Base-by-base conservation (phyloP, 2,888 invertebrate genomes). In the Atrina japonica region DNA sequence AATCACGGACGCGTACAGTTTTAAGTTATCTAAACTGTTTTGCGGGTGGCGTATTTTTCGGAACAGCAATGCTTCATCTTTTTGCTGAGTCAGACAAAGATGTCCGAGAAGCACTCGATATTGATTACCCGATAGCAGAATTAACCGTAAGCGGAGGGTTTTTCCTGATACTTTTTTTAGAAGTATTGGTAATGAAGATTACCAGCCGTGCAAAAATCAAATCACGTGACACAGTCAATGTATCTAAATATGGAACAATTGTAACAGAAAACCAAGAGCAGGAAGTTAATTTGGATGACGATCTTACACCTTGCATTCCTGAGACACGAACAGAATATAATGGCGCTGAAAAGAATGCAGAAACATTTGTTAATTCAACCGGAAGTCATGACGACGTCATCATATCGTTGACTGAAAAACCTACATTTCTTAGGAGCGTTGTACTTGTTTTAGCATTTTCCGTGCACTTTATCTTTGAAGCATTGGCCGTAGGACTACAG, bases 401-500 rank as follows among this genome's bases (percentile, higher is more conserved):
- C 21, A 47, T 47, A 23, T 25, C 18, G 11, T 47, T 61, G 14
- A 49, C 16, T 29, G 61, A 49, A 23, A 30, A 27, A 2, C 61
- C 49, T 3, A 47, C 61, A 27, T 21, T 92, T 18, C 78, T 93
- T 41, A 88, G 52, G 3, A 6, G 14, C 2, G 23, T 52, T 52
- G 23, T 52, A 7, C 52, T 93, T n/a, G 86, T 93, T 2, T 74
- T 91, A 18, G 93, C 93, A 16, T 84, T 93, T 1, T 93, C 93
- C 2, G 82, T 93, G 3, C 93, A 93, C 83, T 92, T 93, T 11
- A 84, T 92, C 11, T 93, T 93, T 81, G 93, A 93, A 84, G 93
- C 93, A 1, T 82, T 93, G 58, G 92, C 92, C 5, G 86, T 93
- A 61, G 93, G 93, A 0, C 87, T 93, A 9, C 92, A 92, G 75